These are phyloP conservation scores for Eupsilia transversa DNA, from an alignment of 2,888 invertebrate species.

Conservation along the genomic window DNA sequence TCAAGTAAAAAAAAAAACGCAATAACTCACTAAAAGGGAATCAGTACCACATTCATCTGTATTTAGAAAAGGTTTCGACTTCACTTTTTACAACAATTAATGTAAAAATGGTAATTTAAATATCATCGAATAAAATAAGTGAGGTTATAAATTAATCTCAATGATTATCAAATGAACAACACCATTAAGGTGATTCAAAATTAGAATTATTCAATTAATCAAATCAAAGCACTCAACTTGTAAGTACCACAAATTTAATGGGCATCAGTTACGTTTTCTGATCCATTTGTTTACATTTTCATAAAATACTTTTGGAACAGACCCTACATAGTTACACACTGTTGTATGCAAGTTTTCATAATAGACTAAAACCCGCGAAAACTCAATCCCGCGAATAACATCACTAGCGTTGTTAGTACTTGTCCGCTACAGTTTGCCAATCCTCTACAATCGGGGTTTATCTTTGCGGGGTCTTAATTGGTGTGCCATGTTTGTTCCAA, in stretches of 20 bases:
- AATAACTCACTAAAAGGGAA: too few relatives aligned
- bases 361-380: not conserved
- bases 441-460: conserved; percentile 66
- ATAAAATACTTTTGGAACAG: not conserved
- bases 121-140: not conserved
- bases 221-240: too few relatives aligned
- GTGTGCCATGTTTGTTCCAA: conserved; percentile 59
- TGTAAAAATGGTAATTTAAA: not conserved
- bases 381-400: conserved; percentile 24
- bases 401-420: conserved; percentile 55
- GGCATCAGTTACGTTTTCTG: too few relatives aligned
- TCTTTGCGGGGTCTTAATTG: conserved; percentile 70
- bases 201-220: not conserved
- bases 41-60: not conserved
- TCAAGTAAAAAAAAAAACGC: too few relatives aligned
- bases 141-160: not conserved
- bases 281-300: too few relatives aligned
- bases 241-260: too few relatives aligned
- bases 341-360: not conserved
- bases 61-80: not conserved
- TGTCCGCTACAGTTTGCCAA: conserved; percentile 62
- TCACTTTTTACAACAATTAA: not conserved
- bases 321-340: not conserved
- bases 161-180: not conserved
- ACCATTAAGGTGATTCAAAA: not conserved